Percentiles rank a stretch among this genome's conserved stretches.
Conservation (phyloP, 2,888 invertebrate genomes). For the Gibbula magus region DNA sequence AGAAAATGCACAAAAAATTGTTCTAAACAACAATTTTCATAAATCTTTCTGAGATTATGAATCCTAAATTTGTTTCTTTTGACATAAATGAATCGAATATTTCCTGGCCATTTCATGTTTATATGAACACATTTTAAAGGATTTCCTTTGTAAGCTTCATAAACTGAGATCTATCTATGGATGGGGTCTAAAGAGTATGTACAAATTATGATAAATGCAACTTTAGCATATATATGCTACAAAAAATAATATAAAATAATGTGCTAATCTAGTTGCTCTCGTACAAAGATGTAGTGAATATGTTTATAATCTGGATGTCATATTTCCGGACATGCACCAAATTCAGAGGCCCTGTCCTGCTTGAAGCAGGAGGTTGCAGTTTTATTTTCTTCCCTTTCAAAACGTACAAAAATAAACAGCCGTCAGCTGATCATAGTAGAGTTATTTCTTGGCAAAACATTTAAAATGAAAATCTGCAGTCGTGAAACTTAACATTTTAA, state of each 20-base stretch:
- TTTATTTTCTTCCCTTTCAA: not conserved
- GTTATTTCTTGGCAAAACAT: conserved; percentile 12
- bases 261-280: not conserved
- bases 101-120: no score
- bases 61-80: no score
- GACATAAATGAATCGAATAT: no score
- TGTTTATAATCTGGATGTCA: not conserved
- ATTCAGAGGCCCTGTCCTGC: not conserved
- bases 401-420: conserved; percentile 18
- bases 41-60: no score
- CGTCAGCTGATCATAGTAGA: not conserved
- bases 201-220: conserved; percentile 27
- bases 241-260: conserved; percentile 20
- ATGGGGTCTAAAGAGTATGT: conserved; percentile 24
- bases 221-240: conserved; percentile 27
- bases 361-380: conserved; percentile 7
- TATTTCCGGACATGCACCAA: conserved; percentile 8
- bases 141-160: not conserved
- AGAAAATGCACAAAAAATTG: no score
- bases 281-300: conserved; percentile 18
- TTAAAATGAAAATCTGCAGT: not conserved
- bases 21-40: no score
- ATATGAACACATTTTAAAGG: not conserved
- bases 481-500: conserved; percentile 4
- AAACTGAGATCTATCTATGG: conserved; percentile 24